Base-by-base conservation (phyloP, 2,888 invertebrate species). In the Oxyscelio sp. region DNA sequence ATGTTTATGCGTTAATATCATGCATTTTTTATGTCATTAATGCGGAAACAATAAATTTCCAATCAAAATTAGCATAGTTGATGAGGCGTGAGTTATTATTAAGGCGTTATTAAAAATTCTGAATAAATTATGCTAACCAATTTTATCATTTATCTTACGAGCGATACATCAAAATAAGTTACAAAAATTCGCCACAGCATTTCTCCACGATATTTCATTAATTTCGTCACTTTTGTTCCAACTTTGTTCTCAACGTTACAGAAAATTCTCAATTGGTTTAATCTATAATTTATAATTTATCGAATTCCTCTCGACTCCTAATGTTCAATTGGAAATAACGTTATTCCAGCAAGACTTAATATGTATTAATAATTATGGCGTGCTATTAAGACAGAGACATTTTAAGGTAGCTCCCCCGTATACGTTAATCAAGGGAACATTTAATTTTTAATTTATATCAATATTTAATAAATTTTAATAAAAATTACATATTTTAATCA, bases 41-140 rank as follows among this genome's bases (percentile, higher is more conserved):
- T 50, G 78, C 68, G 78, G 83, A 83, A 83, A 74, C 58, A 83
- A 73, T 74, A 74, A 78, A 83, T 78, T 83, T 83, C 56, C 78
- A 79, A 78, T 78, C 63, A 74, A 74, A 45, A 79, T 78, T 68
- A 74, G 13, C 73, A 83, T 83, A 83, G 68, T 74, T 78, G 73
- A 83, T 74, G 83, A 78, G 63, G 66, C 68, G 83, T 77, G 65
- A 68, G 77, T 78, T 78, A 73, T 74, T 68, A 78, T 78, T 66
- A 68, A 71, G 50, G 70, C 77, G 66, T 71, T 77, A 66, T 66
- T 71, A 77, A 78, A 78, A 83, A 83, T 78, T 52, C 73, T 21
- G 73, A 78, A 83, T 83, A 73, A 68, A 83, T 78, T 78, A 78
- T 63, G 59, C 68, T 59, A 56, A 66, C 61, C 31, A 68, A 56